These are phyloP conservation scores for Strigamia crassipes DNA, from an alignment of 2,888 invertebrate genomes.

Conservation along the genomic window DNA sequence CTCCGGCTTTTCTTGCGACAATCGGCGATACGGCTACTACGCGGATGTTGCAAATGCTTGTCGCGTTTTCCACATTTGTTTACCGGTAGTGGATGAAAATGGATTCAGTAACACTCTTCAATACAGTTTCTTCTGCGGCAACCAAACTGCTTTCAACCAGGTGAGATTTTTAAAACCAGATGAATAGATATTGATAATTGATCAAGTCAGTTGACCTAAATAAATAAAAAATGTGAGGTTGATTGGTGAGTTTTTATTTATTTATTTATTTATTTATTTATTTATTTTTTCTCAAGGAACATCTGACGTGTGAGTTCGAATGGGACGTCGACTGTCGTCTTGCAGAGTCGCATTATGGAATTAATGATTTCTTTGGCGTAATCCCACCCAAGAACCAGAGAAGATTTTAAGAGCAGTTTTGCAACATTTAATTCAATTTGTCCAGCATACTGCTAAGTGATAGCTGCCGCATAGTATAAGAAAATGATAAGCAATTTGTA, in stretches of 20 bases:
- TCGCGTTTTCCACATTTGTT: conserved; percentile 50
- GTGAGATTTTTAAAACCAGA: conserved; percentile 44
- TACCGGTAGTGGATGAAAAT: conserved; percentile 48
- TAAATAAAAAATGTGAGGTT: neutral
- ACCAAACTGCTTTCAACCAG: conserved; percentile 51
- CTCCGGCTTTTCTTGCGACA: conserved; percentile 49
- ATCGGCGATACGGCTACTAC: conserved; percentile 50
- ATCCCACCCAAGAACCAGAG: neutral
- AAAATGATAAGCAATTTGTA: neutral
- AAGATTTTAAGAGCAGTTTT: neutral
- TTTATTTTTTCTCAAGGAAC: conserved; percentile 46
- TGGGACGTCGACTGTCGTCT: conserved; percentile 48
- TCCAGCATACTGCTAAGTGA: neutral
- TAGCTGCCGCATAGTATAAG: neutral
- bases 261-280: no score
- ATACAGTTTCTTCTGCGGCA: conserved; percentile 50
- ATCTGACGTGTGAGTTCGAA: conserved; percentile 48
- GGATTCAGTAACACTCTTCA: conserved; percentile 48
- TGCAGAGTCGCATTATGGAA: conserved; percentile 45
- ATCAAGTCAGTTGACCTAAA: neutral
- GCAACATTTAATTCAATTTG: neutral
- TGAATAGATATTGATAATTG: conserved; percentile 1
- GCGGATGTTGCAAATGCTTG: conserved; percentile 50
- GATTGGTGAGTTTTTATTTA: neutral
- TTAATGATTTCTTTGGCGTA: conserved; percentile 47